Percentiles rank a stretch among this genome's conserved stretches.
Evolutionary conservation across 2,888 invertebrate species (phyloP).

Genomic region (Resseliella maxima): DNA sequence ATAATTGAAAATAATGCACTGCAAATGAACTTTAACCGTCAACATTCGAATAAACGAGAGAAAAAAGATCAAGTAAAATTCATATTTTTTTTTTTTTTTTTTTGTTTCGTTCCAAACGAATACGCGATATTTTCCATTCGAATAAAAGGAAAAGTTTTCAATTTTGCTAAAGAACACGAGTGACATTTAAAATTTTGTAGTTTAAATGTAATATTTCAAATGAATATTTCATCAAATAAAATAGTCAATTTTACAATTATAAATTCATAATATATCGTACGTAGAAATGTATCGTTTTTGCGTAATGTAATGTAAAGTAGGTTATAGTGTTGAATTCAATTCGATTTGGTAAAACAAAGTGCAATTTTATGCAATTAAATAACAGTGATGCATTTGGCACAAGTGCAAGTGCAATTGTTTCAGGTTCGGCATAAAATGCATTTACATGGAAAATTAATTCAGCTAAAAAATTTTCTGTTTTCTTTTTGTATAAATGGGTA

Average conservation of each 20-base stretch:
- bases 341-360: neutral
- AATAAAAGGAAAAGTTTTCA: too few species aligned
- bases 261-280: too few species aligned
- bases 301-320: neutral
- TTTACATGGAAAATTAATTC: neutral
- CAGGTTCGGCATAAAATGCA: neutral
- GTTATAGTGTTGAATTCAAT: neutral
- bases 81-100: too few species aligned
- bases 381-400: conserved; percentile 9
- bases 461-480: neutral
- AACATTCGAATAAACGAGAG: too few species aligned
- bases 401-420: conserved; percentile 39
- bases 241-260: too few species aligned
- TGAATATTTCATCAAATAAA: too few species aligned
- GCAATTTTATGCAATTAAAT: conserved; percentile 15
- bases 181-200: too few species aligned
- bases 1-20: neutral
- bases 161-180: too few species aligned
- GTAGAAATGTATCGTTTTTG: neutral
- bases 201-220: too few species aligned
- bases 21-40: conserved; percentile 1
- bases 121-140: too few species aligned
- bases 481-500: neutral
- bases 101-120: too few species aligned
- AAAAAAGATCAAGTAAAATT: too few species aligned